Evolutionary conservation across 2,888 invertebrate species (phyloP).

Genomic region (Drosophila dives): DNA sequence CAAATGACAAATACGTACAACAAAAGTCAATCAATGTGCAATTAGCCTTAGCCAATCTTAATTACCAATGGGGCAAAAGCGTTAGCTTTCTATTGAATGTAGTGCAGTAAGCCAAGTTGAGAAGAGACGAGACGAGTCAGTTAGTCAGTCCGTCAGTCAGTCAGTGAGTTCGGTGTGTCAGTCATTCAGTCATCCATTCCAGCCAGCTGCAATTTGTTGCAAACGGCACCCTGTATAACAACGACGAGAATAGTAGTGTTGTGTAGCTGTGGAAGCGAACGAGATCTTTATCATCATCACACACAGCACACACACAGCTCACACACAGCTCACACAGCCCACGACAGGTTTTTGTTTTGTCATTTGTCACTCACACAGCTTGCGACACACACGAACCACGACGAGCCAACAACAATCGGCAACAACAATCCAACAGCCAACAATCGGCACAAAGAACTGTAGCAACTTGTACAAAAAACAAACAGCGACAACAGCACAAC

Average conservation of each 20-base stretch:
- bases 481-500: conserved; percentile 11
- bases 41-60: conserved; percentile 70
- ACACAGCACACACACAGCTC: too few species aligned
- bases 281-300: conserved; percentile 73
- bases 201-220: conserved; percentile 74
- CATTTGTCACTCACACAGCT: conserved; percentile 84
- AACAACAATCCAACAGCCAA: conserved; percentile 35
- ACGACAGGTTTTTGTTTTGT: conserved; percentile 85
- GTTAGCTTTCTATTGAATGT: conserved; percentile 69
- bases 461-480: conserved; percentile 66
- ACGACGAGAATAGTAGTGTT: conserved; percentile 14
- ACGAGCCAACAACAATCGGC: conserved; percentile 49
- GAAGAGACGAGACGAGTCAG: neutral
- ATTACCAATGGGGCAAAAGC: conserved; percentile 47
- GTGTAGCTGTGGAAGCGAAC: conserved; percentile 34
- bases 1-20: conserved; percentile 48
- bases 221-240: conserved; percentile 72
- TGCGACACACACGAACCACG: conserved; percentile 72
- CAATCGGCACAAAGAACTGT: conserved; percentile 69
- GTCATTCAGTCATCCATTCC: conserved; percentile 24
- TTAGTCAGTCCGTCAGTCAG: conserved; percentile 21
- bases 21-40: conserved; percentile 77
- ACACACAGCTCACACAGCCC: conserved; percentile 67
- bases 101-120: conserved; percentile 67
- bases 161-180: conserved; percentile 6